These are phyloP conservation scores for Protosalanx chinensis DNA, from an alignment of 2,797 vertebrate genomes.

Conservation along the genomic window DNA sequence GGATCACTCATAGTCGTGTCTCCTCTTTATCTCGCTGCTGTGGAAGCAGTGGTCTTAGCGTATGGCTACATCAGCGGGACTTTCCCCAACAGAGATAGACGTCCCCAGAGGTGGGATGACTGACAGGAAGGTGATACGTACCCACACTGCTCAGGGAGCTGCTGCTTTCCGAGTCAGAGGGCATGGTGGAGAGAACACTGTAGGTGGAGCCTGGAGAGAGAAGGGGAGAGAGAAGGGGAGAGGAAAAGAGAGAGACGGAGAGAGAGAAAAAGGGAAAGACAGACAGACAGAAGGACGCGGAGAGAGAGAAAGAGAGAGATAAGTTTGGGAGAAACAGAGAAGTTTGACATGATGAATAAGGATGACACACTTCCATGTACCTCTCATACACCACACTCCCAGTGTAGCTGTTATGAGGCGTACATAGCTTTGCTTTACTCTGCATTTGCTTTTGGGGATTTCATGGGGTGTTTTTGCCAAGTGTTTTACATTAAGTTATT, in stretches of 20 bases:
- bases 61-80: too few species aligned
- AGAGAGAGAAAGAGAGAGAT: background rate
- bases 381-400: slow-evolving; percentile 33
- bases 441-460: too few species aligned
- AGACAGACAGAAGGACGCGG: background rate
- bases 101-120: background rate
- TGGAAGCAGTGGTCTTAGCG: too few species aligned
- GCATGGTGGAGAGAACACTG: slow-evolving; percentile 98
- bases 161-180: slow-evolving; percentile 98
- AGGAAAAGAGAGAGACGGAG: background rate
- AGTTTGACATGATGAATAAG: background rate
- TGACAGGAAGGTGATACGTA: slow-evolving; percentile 67
- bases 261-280: background rate
- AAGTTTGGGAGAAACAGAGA: background rate
- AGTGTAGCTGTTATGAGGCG: too few species aligned
- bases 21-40: too few species aligned
- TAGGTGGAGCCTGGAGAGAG: slow-evolving; percentile 87
- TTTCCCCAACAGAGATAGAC: background rate
- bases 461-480: too few species aligned
- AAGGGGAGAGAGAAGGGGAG: slow-evolving; percentile 4
- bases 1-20: too few species aligned
- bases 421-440: too few species aligned
- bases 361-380: slow-evolving; percentile 24
- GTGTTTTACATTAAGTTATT: too few species aligned
- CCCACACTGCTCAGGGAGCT: slow-evolving; percentile 97